A percentile compares a stretch with the other conserved stretches of the same genome.
Evolutionary conservation across 2,888 invertebrate genomes (phyloP).

Genomic region (Standfussiana lucernea): DNA sequence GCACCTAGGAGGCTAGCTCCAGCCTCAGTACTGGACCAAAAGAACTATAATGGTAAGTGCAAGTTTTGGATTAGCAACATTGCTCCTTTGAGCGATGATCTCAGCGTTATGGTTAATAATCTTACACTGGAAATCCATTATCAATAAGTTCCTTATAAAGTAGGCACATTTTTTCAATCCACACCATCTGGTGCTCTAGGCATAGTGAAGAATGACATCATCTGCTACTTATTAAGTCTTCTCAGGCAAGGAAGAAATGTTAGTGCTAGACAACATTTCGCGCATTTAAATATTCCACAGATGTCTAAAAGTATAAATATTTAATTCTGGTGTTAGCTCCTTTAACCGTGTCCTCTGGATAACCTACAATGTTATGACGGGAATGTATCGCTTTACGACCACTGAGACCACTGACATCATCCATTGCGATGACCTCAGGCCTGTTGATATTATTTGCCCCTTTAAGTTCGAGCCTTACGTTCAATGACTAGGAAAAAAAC

Average conservation of each 20-base stretch:
- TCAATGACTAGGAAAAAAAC: conserved; percentile 31
- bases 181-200: conserved; percentile 26
- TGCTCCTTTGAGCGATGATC: conserved; percentile 38
- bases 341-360: conserved; percentile 1
- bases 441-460: conserved; percentile 43
- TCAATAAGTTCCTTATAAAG: conserved; percentile 41
- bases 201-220: conserved; percentile 56
- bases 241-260: conserved; percentile 37
- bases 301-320: not conserved
- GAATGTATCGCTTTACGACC: conserved; percentile 28
- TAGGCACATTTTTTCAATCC: conserved; percentile 27
- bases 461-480: conserved; percentile 28
- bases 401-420: conserved; percentile 67
- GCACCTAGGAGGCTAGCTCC: conserved; percentile 84
- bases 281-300: not conserved
- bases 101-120: conserved; percentile 42
- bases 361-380: not conserved
- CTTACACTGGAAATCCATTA: conserved; percentile 43
- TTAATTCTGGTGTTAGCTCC: conserved; percentile 14
- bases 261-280: conserved; percentile 13
- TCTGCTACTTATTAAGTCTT: conserved; percentile 27
- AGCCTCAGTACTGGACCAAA: conserved; percentile 93
- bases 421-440: conserved; percentile 62
- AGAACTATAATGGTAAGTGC: conserved; percentile 96
- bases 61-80: conserved; percentile 4